Conservation (phyloP, 2,888 invertebrate genomes). For the Acrobasis consociella region DNA sequence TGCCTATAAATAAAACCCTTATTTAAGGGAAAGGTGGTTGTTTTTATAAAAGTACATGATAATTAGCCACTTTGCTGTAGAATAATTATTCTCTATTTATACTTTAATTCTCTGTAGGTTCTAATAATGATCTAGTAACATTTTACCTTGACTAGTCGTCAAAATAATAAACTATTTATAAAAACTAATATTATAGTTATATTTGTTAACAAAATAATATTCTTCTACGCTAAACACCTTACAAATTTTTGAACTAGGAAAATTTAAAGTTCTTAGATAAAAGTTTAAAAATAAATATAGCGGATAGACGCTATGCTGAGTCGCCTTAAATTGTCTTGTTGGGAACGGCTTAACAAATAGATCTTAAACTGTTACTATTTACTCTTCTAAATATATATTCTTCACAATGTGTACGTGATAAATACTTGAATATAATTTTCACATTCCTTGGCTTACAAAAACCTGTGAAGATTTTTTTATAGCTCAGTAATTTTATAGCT, state of each 20-base stretch:
- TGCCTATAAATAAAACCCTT: slow-evolving; percentile 43
- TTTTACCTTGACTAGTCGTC: slow-evolving; percentile 60
- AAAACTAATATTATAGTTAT: slow-evolving; percentile 60
- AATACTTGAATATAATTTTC: slow-evolving; percentile 7
- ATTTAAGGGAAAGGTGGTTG: slow-evolving; percentile 42
- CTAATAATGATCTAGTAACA: slow-evolving; percentile 61
- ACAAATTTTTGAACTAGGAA: slow-evolving; percentile 70
- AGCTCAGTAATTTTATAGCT: slow-evolving; percentile 8
- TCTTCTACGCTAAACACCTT: slow-evolving; percentile 79
- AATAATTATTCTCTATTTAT: slow-evolving; percentile 58
- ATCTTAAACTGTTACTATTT: slow-evolving; percentile 21
- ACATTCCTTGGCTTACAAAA: slow-evolving; percentile 13
- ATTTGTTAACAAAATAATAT: slow-evolving; percentile 76
- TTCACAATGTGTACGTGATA: slow-evolving; percentile 8
- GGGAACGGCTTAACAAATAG: slow-evolving; percentile 51
- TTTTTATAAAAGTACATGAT: slow-evolving; percentile 61
- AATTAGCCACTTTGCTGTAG: slow-evolving; percentile 64
- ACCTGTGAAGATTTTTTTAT: neutral
- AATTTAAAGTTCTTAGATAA: slow-evolving; percentile 68
- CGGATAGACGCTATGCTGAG: slow-evolving; percentile 60
- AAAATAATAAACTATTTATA: slow-evolving; percentile 64
- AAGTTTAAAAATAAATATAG: slow-evolving; percentile 54
- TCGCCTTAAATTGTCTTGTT: slow-evolving; percentile 60
- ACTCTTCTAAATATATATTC: slow-evolving; percentile 17
- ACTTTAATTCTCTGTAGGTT: slow-evolving; percentile 69